Percentiles rank a stretch among this genome's conserved stretches.
Evolutionary conservation across 1,140 invertebrate species (phyloP).

Genomic region (Argopecten irradians): DNA sequence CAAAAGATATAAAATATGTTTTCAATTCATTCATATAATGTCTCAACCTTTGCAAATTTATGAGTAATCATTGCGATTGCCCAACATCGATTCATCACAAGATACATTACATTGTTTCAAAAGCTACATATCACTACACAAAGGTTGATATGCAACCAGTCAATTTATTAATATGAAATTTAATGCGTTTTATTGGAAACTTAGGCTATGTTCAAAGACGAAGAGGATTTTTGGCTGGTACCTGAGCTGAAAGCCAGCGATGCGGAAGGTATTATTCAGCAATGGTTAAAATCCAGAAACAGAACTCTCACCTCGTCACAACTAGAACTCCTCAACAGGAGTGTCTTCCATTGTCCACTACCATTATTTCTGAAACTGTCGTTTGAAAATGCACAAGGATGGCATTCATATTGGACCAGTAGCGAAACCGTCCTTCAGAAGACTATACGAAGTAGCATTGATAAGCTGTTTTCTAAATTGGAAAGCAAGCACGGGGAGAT

Average conservation of each 20-base stretch:
- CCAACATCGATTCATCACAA: no score
- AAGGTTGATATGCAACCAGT: no score
- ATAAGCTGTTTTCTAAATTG: slow-evolving; percentile 64
- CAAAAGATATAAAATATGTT: no score
- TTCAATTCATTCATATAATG: no score
- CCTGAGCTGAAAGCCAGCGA: slow-evolving; percentile 52
- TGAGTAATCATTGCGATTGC: no score
- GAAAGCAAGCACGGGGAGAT: slow-evolving; percentile 68
- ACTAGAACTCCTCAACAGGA: slow-evolving; percentile 58
- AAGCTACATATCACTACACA: no score
- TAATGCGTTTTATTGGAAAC: no score
- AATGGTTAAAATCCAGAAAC: slow-evolving; percentile 57
- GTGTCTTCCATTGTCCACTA: slow-evolving; percentile 65
- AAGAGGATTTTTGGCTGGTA: slow-evolving; percentile 54
- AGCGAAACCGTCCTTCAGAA: slow-evolving; percentile 59
- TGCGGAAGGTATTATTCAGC: slow-evolving; percentile 56
- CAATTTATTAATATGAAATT: no score
- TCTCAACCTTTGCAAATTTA: no score
- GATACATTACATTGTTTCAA: no score
- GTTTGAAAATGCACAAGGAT: slow-evolving; percentile 68
- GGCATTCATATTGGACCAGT: slow-evolving; percentile 63
- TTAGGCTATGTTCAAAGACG: slow-evolving; percentile 83
- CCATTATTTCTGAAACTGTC: slow-evolving; percentile 71
- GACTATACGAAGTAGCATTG: slow-evolving; percentile 66
- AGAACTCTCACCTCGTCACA: slow-evolving; percentile 63